A percentile compares a stretch with the other conserved stretches of the same genome.
These are phyloP conservation scores for Platynereis dumerilii DNA, from an alignment of 2,888 invertebrate genomes.

Conservation along the genomic window DNA sequence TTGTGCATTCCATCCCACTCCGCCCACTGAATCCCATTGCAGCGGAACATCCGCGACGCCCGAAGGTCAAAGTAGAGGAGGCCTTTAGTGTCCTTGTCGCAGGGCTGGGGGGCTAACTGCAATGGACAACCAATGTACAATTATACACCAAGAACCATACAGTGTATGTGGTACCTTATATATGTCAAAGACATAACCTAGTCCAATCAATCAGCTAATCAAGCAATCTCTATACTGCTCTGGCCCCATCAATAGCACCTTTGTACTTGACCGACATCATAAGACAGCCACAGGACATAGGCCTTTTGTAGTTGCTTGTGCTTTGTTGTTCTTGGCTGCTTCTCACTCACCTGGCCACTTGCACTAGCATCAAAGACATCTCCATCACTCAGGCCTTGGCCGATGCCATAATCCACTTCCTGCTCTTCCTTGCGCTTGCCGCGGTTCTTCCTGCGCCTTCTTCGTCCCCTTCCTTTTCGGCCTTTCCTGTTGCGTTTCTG, in stretches of 20 bases:
- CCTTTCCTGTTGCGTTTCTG: background rate
- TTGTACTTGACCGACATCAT: background rate
- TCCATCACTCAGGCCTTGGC: too few species aligned
- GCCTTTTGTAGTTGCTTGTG: too few species aligned
- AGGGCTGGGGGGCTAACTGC: conserved; percentile 41
- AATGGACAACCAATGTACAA: background rate
- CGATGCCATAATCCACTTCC: conserved; percentile 10
- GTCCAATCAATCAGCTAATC: too few species aligned
- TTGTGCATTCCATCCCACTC: conserved; percentile 27
- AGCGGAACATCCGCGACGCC: conserved; percentile 54
- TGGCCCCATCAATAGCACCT: background rate
- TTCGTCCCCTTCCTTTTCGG: conserved; percentile 10
- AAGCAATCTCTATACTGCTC: too few species aligned
- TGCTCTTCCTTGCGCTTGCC: conserved; percentile 34
- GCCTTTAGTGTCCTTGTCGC: conserved; percentile 50
- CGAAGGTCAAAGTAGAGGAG: conserved; percentile 54
- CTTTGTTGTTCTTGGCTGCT: too few species aligned
- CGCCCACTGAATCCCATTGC: conserved; percentile 56
- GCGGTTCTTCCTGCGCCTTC: conserved; percentile 22
- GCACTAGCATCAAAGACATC: too few species aligned
- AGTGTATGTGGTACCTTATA: too few species aligned
- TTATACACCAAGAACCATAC: too few species aligned
- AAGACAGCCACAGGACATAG: too few species aligned
- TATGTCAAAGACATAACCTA: too few species aligned
- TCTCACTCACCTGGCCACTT: too few species aligned